Conservation (phyloP, 2,113 vertebrate species). For the Hippocampus mohnikei region DNA sequence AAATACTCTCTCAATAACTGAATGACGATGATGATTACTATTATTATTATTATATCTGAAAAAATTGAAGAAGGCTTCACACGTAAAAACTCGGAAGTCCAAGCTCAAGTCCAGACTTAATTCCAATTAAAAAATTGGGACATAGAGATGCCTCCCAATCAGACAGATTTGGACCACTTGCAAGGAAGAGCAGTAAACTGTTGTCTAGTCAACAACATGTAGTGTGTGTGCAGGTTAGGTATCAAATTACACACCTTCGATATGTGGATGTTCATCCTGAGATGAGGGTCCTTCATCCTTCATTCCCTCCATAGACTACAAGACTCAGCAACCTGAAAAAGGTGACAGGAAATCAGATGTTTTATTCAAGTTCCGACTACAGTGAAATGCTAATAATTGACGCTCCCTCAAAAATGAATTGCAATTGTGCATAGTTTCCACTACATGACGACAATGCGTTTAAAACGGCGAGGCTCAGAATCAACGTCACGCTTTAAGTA, state of each 20-base stretch:
- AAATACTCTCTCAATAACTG: too few relatives aligned
- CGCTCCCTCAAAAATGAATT: too few relatives aligned
- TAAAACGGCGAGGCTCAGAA: too few relatives aligned
- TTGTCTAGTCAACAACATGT: too few relatives aligned
- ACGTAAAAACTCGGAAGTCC: too few relatives aligned
- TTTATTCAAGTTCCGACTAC: background rate
- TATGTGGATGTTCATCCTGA: constrained; percentile 30
- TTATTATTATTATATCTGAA: too few relatives aligned
- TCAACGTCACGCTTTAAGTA: too few relatives aligned
- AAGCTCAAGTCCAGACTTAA: background rate
- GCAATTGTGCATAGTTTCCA: too few relatives aligned
- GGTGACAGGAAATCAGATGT: background rate
- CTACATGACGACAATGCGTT: too few relatives aligned
- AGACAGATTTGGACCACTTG: background rate
- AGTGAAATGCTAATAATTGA: background rate
- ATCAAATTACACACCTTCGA: constrained; percentile 35
- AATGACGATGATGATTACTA: too few relatives aligned
- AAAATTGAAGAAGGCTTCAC: too few relatives aligned
- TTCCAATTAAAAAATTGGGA: background rate
- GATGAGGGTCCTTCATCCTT: constrained; percentile 43
- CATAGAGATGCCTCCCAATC: background rate
- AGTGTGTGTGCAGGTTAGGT: too few relatives aligned
- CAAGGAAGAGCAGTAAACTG: background rate
- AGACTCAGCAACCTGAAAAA: background rate
- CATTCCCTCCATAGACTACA: constrained; percentile 51